Evolutionary conservation across 2,113 vertebrate genomes (phyloP), one percentile per base, ranked within the genome.

Genomic region (Archilochus colubris): DNA sequence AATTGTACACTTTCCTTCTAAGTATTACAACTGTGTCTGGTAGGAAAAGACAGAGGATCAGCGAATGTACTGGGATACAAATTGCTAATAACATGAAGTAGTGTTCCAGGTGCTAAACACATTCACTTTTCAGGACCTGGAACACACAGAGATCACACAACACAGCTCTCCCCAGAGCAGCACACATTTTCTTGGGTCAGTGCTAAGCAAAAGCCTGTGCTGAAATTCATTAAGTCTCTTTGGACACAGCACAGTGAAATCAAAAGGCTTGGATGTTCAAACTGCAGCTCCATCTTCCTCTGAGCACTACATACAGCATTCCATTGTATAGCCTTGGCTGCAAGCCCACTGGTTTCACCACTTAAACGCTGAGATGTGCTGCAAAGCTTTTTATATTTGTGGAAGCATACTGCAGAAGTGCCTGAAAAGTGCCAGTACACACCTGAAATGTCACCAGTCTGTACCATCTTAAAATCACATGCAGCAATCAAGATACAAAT

Each of bases 331-430:
- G 81, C 66, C 53, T 75, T 95, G 93, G 92, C 90, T 70, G 64
- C 21, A 18, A 92, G 94, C 92, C 96, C 88, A 62, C 46, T 72
- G 75, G 46, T 78, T 91, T 91, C 78, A 83, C 78, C 79, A 81
- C 75, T 59, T 36, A 89, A 88, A 66, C 3, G 46, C 74, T 22
- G 57, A 72, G 67, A 90, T 0, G 0, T 17, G 8, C 67, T 44
- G 57, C 40, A 74, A 81, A 86, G 80, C 70, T 82, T 93, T 24
- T 93, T 79, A 2, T 59, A 86, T 81, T 93, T 91, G 66, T 63
- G 36, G 68, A 67, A 88, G 31, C 31, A 69, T 55, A 48, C 2
- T n/a, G 31, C 88, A 46, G 80, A 86, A 86, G 54, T 53, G 55
- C 57, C 82, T 84, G 80, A 33, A 73, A 91, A 80, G 40, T 50